phyloP scores from a whole-genome alignment of 2,113 vertebrate species.

The Indri indri region DNA sequence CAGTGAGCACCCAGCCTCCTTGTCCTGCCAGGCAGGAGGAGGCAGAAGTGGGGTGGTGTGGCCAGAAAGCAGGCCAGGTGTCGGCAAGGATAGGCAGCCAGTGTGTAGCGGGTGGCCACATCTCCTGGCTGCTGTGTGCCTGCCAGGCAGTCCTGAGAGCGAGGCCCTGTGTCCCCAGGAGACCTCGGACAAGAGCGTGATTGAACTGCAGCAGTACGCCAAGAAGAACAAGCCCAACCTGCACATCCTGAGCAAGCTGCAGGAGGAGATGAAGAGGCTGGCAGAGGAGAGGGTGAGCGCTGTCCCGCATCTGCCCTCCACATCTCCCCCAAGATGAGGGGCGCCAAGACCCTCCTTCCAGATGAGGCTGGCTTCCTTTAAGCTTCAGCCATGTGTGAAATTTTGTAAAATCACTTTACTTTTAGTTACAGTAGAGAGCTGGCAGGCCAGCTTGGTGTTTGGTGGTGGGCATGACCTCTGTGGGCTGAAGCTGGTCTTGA shows the following conservation, averaged over 20 bases:
- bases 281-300: conserved; percentile 92
- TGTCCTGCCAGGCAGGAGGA: neutral
- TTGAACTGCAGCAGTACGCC: conserved; percentile 98
- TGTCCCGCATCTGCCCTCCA: neutral
- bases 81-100: neutral
- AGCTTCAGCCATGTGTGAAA: neutral
- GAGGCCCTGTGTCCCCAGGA: conserved; percentile 84
- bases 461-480: neutral
- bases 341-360: neutral
- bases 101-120: neutral
- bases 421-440: neutral
- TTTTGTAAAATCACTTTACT: neutral
- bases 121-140: neutral
- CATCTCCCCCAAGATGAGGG: too few relatives aligned
- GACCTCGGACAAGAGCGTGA: conserved; percentile 97
- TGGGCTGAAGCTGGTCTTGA: neutral
- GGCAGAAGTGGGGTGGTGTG: neutral
- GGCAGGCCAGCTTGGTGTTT: neutral
- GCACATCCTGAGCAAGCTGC: conserved; percentile 98
- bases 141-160: neutral
- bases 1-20: neutral
- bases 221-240: conserved; percentile 99
- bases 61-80: neutral
- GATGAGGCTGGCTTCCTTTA: neutral
- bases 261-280: conserved; percentile 97